Evolutionary conservation across 2,797 vertebrate species (phyloP).

Genomic region (Nyctibius grandis): DNA sequence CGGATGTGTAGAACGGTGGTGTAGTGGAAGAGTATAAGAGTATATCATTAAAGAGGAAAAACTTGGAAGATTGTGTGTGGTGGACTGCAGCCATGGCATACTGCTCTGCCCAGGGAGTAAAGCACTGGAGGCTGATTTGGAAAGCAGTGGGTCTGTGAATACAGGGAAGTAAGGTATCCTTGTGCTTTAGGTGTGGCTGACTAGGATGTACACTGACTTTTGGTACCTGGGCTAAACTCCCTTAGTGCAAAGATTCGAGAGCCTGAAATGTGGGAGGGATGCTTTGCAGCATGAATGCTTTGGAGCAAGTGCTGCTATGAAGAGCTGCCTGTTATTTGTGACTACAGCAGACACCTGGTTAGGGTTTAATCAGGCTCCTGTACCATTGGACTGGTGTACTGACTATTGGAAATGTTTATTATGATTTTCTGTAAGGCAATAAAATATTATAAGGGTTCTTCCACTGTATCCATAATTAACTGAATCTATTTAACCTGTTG

Average conservation of each 20-base stretch:
- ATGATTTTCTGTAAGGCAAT: background rate
- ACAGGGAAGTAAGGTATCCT: background rate
- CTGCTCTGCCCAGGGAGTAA: background rate
- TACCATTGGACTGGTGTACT: background rate
- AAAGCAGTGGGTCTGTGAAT: background rate
- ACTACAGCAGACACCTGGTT: background rate
- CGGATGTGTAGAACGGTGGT: fast-evolving
- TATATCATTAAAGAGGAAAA: background rate
- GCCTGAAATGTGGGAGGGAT: background rate
- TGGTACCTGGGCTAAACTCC: background rate
- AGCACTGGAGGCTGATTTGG: background rate
- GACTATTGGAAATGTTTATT: background rate
- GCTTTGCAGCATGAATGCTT: background rate
- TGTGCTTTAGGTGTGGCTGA: background rate
- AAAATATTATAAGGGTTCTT: background rate
- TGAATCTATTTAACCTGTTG: background rate
- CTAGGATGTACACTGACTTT: fast-evolving
- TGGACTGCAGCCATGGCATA: background rate
- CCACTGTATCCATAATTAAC: background rate
- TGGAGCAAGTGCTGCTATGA: background rate
- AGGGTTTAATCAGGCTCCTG: background rate
- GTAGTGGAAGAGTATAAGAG: background rate
- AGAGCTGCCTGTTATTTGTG: background rate
- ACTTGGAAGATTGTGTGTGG: background rate
- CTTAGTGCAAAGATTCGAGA: background rate